These are phyloP conservation scores for Eurystomus gularis DNA, from an alignment of 2,113 vertebrate species.

Conservation along the genomic window DNA sequence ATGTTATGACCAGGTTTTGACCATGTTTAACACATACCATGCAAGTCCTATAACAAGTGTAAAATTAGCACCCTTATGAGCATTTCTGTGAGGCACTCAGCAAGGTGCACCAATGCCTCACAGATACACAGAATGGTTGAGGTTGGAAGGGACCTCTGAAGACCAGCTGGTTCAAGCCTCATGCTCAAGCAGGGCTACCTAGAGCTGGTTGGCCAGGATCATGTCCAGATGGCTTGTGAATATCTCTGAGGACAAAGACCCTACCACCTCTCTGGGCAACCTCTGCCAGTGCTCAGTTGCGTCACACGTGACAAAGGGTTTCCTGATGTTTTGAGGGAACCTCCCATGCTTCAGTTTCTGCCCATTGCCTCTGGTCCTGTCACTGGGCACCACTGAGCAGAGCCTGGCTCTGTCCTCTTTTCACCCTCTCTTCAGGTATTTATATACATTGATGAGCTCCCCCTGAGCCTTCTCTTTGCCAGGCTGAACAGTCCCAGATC, in stretches of 20 bases:
- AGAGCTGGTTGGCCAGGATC: background rate
- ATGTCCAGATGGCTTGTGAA: accelerated
- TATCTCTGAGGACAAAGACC: background rate
- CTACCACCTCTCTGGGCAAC: background rate
- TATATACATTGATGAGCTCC: background rate
- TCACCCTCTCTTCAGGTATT: background rate
- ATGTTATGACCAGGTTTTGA: background rate
- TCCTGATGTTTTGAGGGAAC: background rate
- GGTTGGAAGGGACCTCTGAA: background rate
- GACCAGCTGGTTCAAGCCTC: background rate
- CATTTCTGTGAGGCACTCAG: accelerated
- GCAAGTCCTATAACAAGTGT: background rate
- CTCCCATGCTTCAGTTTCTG: background rate
- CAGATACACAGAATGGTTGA: background rate
- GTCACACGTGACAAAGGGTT: background rate
- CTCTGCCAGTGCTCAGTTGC: background rate
- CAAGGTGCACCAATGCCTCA: background rate
- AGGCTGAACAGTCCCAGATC: background rate
- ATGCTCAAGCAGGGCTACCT: background rate
- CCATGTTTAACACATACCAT: background rate
- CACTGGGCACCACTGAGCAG: background rate
- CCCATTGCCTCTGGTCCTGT: background rate
- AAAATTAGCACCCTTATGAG: background rate
- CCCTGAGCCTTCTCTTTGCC: background rate
- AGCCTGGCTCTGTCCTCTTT: background rate